Evolutionary conservation across 2,888 invertebrate genomes (phyloP).

Genomic region (Brachyptera risi): DNA sequence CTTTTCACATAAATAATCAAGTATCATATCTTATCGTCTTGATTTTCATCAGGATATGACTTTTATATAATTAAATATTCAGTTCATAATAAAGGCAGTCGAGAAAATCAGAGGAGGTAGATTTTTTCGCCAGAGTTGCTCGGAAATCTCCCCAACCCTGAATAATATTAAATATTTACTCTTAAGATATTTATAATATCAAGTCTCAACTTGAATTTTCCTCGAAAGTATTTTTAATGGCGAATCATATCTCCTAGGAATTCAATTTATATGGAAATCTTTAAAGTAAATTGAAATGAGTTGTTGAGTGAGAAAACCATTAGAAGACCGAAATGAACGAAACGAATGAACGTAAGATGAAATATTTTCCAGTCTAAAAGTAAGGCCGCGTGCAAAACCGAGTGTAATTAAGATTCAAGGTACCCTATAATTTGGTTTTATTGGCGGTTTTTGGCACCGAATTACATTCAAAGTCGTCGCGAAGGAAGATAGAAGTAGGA

Average conservation of each 20-base stretch:
- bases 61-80: too few relatives aligned
- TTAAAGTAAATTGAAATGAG: conserved; percentile 23
- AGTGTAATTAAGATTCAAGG: conserved; percentile 28
- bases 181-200: too few relatives aligned
- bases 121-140: too few relatives aligned
- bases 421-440: conserved; percentile 28
- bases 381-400: neutral
- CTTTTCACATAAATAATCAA: too few relatives aligned
- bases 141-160: too few relatives aligned
- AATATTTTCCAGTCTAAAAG: conserved; percentile 13
- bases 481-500: conserved; percentile 9
- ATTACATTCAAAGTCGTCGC: conserved; percentile 1
- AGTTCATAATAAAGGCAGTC: too few relatives aligned
- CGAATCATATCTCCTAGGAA: conserved; percentile 24
- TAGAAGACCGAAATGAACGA: conserved; percentile 19
- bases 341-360: neutral
- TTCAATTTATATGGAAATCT: conserved; percentile 31
- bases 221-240: too few relatives aligned
- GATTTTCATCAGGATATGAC: too few relatives aligned
- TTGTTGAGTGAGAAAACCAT: conserved; percentile 17
- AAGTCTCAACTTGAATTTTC: too few relatives aligned
- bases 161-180: too few relatives aligned
- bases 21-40: too few relatives aligned
- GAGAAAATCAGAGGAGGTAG: too few relatives aligned
- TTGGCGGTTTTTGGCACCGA: conserved; percentile 25